Percentiles rank a stretch among this genome's conserved stretches.
Conservation (phyloP, 2,888 invertebrate species). For the Petrophora chlorosata region DNA sequence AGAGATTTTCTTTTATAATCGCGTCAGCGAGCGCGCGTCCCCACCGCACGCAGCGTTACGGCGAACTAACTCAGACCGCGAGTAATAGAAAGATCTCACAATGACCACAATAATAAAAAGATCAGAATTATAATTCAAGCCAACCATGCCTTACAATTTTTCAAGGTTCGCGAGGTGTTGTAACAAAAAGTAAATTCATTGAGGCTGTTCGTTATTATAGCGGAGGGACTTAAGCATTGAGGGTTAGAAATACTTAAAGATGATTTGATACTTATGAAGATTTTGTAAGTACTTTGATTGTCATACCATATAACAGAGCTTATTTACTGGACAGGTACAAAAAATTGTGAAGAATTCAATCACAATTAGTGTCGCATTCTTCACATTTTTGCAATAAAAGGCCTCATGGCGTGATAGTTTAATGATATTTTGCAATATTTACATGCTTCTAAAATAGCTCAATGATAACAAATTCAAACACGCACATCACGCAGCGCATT, state of each 20-base stretch:
- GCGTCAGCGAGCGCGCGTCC: conserved; percentile 57
- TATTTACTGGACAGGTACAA: too few relatives aligned
- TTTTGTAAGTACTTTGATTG: neutral
- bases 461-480: too few relatives aligned
- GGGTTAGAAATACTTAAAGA: neutral
- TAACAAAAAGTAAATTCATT: conserved; percentile 40
- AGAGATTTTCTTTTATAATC: too few relatives aligned
- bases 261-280: neutral
- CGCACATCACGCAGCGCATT: too few relatives aligned
- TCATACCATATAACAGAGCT: too few relatives aligned
- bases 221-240: conserved; percentile 9
- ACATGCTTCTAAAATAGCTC: too few relatives aligned
- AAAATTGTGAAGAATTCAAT: too few relatives aligned
- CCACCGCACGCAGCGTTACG: conserved; percentile 54
- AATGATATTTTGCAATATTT: too few relatives aligned
- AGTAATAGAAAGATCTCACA: conserved; percentile 67
- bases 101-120: conserved; percentile 64
- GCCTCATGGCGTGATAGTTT: too few relatives aligned
- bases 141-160: conserved; percentile 44
- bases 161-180: conserved; percentile 48
- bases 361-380: too few relatives aligned
- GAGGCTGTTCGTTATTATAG: conserved; percentile 30
- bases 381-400: too few relatives aligned
- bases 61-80: conserved; percentile 62
- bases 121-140: conserved; percentile 41